Percentiles rank a stretch among this genome's conserved stretches.
Conservation (phyloP, 2,888 invertebrate genomes). For the Gnatocerus cornutus region DNA sequence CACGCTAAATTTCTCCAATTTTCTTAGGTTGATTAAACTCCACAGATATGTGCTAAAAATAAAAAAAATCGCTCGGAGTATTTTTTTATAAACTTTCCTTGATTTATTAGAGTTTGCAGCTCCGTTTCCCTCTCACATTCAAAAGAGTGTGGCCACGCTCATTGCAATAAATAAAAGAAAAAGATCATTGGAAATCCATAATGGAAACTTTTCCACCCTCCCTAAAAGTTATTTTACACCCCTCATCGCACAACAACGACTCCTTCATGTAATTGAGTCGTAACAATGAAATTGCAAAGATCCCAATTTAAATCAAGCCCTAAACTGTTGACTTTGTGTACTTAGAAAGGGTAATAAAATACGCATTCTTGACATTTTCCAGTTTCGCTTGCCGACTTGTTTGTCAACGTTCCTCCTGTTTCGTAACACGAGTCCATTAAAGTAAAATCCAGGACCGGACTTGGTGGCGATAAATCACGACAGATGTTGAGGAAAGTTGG, state of each 20-base stretch:
- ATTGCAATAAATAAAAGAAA: too few species aligned
- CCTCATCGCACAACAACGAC: not conserved
- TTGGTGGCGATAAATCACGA: not conserved
- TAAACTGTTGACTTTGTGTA: not conserved
- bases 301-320: not conserved
- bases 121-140: too few species aligned
- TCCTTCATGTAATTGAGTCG: not conserved
- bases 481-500: not conserved
- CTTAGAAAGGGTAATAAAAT: not conserved
- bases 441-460: not conserved
- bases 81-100: too few species aligned
- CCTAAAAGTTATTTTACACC: not conserved
- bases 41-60: too few species aligned
- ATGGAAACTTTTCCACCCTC: not conserved
- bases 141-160: too few species aligned
- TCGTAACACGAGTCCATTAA: not conserved
- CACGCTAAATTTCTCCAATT: too few species aligned
- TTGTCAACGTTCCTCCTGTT: not conserved
- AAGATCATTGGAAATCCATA: too few species aligned
- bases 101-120: too few species aligned
- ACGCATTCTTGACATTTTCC: not conserved
- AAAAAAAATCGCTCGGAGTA: too few species aligned
- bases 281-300: conserved; percentile 2
- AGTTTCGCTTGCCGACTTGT: not conserved
- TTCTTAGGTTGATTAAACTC: too few species aligned